Evolutionary conservation across 2,888 invertebrate species (phyloP), one percentile per base, ranked within the genome.

Genomic region (Callyntrura sp.): DNA sequence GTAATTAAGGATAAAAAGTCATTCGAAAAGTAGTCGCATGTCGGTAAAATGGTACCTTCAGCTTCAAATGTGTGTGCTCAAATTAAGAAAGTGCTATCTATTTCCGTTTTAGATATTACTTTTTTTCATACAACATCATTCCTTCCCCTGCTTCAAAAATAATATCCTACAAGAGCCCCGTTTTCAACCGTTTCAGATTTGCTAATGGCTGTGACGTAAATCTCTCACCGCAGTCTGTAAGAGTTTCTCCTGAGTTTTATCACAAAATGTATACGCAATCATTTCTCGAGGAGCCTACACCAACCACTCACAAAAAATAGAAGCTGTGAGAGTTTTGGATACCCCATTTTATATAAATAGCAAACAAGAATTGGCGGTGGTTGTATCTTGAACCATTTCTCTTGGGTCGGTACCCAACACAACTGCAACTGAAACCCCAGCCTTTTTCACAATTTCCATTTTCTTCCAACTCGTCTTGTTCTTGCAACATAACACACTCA

Each of bases 161-260:
- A 62, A 23, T 25, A n/a, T n/a, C 14, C 14, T 14, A 11, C 62
- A 62, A 5, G 9, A 8, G 14, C n/a, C 14, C 14, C 35, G 9
- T 28, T 35, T 68, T 35, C 43, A 43, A 45, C 68, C n/a, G n/a
- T n/a, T 4, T 20, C 43, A 45, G 45, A 17, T 8, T 17, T 70
- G 12, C 70, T 70, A 70, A 70, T 70, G 70, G n/a, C 45, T 45
- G 45, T 70, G 70, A 70, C 70, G 70, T 9, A 70, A 70, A 70
- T 45, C 20, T n/a, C n/a, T n/a, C 25, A 11, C 70, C 6, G 35
- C 14, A 25, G 4, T 11, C 65, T 25, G 65, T 28, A 9, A 60
- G 20, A 55, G 17, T 65, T 65, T 68, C 35, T 70, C 45, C 45
- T 11, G 45, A 45, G 4, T 70, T 70, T 43, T 20, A 70, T 70